Evolutionary conservation across 2,888 invertebrate species (phyloP).

Genomic region (Marronus borbonicus): DNA sequence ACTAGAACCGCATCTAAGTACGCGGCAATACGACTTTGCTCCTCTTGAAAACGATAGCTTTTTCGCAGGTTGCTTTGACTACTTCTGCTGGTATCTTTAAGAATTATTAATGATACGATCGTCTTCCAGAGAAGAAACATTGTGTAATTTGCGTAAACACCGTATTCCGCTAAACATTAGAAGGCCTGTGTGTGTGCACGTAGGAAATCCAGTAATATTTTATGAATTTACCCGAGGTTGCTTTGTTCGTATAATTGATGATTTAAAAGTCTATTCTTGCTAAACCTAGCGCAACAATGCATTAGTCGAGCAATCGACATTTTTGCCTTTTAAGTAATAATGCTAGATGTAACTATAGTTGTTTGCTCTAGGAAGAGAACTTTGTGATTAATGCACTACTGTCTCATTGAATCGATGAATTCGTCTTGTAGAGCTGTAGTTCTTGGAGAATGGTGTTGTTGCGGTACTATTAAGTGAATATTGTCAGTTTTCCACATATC

Average conservation of each 20-base stretch:
- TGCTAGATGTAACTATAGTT: too few relatives aligned
- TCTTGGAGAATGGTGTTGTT: too few relatives aligned
- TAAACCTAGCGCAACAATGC: conserved; percentile 7
- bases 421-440: too few relatives aligned
- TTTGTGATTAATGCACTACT: too few relatives aligned
- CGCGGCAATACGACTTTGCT: neutral
- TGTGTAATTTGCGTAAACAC: neutral
- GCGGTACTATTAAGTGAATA: too few relatives aligned
- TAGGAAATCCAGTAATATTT: neutral
- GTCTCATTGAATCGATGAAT: too few relatives aligned
- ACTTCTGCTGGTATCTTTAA: conserved; percentile 8
- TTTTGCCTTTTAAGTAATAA: too few relatives aligned
- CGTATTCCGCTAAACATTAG: conserved; percentile 7
- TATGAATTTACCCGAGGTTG: neutral
- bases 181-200: neutral
- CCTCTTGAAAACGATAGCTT: neutral
- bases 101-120: conserved; percentile 9
- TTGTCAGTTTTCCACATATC: too few relatives aligned
- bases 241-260: too few relatives aligned
- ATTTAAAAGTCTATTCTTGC: conserved; percentile 1
- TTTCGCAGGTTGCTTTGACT: neutral
- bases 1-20: neutral
- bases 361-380: too few relatives aligned
- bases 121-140: conserved; percentile 3
- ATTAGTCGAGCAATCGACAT: neutral